Evolutionary conservation across 2,797 vertebrate species (phyloP), one percentile per base, ranked within the genome.

Genomic region (Acipenser ruthenus): DNA sequence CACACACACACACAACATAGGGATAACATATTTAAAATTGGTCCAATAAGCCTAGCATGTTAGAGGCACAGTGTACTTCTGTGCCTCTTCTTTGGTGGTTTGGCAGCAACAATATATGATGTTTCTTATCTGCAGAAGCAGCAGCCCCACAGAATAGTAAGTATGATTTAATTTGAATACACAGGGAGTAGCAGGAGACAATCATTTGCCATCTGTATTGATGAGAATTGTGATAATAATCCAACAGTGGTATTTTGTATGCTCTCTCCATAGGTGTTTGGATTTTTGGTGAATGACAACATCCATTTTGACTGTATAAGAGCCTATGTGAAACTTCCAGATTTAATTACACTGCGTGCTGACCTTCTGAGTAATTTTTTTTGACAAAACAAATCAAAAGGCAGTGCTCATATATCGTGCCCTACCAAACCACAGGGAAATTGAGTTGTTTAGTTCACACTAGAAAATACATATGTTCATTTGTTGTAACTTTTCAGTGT

Each of bases 281-380:
- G n/a, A 55, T n/a, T 55, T 55, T 37, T n/a, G n/a, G 53, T 10
- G 53, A 55, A 55, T 55, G 53, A 55, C 53, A 55, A 55, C 53
- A 55, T 55, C 53, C 53, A 10, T 55, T 55, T 10, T 4, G 37
- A 37, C 37, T 37, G 37, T 37, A 37, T 37, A 37, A 4, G 37
- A 37, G 37, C 37, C 37, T 37, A 37, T 37, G 37, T 37, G 37
- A 37, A 37, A 37, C 37, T 37, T 37, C 37, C 37, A 37, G 37
- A 37, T 37, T 37, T 37, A 37, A 37, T 37, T 37, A 37, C 37
- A 37, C 37, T 37, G 37, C 37, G 37, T 37, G 37, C 37, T 37
- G 37, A 37, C 37, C 37, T 37, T 37, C 37, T 37, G 37, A 37
- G 37, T 37, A 37, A 5, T 37, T 37, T 37, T 37, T 37, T 37